Conservation (phyloP, 1,140 invertebrate genomes). For the Helicoverpa armigera region DNA sequence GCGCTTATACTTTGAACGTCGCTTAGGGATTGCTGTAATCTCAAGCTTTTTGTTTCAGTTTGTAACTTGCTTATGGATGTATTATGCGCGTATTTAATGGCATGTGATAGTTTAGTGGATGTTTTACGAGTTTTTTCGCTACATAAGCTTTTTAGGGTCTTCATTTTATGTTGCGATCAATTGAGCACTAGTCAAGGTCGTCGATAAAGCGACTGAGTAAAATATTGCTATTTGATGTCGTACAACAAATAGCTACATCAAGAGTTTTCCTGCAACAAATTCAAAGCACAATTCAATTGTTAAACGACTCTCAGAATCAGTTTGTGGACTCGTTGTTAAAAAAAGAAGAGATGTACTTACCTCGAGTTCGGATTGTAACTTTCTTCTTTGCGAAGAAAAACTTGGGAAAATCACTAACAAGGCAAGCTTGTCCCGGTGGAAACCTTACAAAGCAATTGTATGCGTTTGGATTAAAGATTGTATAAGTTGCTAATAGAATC, state of each 20-base stretch:
- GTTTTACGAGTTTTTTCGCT: conserved; percentile 19
- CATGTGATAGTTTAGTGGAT: conserved; percentile 33
- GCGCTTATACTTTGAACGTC: not conserved
- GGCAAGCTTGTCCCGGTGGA: conserved; percentile 11
- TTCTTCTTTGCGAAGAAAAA: conserved; percentile 19
- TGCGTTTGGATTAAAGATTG: conserved; percentile 3
- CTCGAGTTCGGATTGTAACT: not conserved
- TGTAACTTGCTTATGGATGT: conserved; percentile 27
- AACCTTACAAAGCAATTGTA: not conserved
- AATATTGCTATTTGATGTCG: not conserved
- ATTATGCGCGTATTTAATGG: conserved; percentile 33
- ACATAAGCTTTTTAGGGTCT: conserved; percentile 26
- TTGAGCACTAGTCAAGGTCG: conserved; percentile 2
- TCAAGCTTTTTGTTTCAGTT: conserved; percentile 37
- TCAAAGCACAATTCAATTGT: conserved; percentile 15
- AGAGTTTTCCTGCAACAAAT: not conserved
- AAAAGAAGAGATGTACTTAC: conserved; percentile 9
- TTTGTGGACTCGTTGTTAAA: not conserved
- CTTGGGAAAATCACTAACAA: conserved; percentile 25
- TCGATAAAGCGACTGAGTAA: not conserved
- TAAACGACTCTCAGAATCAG: conserved; percentile 2
- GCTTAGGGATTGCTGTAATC: conserved; percentile 26
- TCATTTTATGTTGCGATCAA: conserved; percentile 19
- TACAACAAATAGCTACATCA: too few species aligned
- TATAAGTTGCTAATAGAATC: conserved; percentile 8